These are phyloP conservation scores for Aethina tumida DNA, from an alignment of 1,140 invertebrate genomes.

Conservation along the genomic window DNA sequence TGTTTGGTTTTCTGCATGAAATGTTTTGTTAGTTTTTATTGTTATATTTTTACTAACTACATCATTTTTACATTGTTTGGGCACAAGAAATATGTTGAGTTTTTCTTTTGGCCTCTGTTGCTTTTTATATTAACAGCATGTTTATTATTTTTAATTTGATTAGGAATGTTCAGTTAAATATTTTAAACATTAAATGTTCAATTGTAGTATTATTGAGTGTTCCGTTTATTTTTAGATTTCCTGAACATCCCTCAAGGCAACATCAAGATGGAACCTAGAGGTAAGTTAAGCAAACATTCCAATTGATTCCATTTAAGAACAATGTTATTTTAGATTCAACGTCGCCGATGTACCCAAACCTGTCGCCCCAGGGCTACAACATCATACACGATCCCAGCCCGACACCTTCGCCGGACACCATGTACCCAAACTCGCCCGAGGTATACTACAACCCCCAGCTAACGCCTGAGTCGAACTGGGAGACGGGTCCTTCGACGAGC, in stretches of 20 bases:
- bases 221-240: conserved; percentile 10
- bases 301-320: conserved; percentile 4
- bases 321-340: conserved; percentile 9
- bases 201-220: background rate
- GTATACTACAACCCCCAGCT: too few species aligned
- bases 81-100: conserved; percentile 2
- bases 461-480: too few species aligned
- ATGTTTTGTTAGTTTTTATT: background rate
- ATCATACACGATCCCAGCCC: conserved; percentile 6
- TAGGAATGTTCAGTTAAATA: too few species aligned
- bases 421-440: too few species aligned
- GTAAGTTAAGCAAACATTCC: conserved; percentile 12
- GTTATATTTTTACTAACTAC: background rate
- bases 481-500: too few species aligned
- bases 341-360: conserved; percentile 14
- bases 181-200: conserved; percentile 1
- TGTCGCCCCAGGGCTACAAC: conserved; percentile 16
- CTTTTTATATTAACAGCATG: conserved; percentile 2
- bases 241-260: conserved; percentile 12
- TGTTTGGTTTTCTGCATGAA: background rate
- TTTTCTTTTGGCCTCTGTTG: conserved; percentile 1
- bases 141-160: too few species aligned
- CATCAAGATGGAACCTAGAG: conserved; percentile 32
- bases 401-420: conserved; percentile 10
- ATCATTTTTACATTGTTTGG: conserved; percentile 1